Evolutionary conservation across 2,888 invertebrate genomes (phyloP).

Genomic region (Tuberolachnus salignus): DNA sequence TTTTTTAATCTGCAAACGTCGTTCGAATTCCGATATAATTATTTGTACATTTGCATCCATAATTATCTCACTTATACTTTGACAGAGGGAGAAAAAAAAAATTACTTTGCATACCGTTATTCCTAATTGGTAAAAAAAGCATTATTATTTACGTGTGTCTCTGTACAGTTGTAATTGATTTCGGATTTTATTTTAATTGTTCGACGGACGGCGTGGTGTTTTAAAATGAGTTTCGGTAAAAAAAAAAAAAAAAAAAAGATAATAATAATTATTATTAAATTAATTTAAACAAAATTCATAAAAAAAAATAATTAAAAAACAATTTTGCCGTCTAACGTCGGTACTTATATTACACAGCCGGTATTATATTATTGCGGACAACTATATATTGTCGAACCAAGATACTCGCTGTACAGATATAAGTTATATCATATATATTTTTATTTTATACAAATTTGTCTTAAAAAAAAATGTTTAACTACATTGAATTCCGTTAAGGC

Average conservation of each 20-base stretch:
- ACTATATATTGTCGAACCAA: background rate
- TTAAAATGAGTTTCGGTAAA: background rate
- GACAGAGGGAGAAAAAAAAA: background rate
- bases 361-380: background rate
- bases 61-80: slow-evolving; percentile 1
- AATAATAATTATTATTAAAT: too few relatives aligned
- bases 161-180: slow-evolving; percentile 25
- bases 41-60: slow-evolving; percentile 24
- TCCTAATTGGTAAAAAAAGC: slow-evolving; percentile 17
- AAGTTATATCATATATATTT: background rate
- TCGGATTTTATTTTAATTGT: slow-evolving; percentile 48
- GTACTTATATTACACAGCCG: background rate
- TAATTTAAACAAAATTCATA: background rate
- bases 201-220: background rate
- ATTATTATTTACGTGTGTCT: slow-evolving; percentile 28
- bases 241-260: slow-evolving; percentile 9
- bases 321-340: background rate
- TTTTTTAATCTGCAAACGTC: background rate
- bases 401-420: background rate
- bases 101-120: slow-evolving; percentile 5
- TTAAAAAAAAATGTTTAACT: background rate
- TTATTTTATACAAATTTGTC: background rate
- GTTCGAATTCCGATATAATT: background rate
- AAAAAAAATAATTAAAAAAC: slow-evolving; percentile 37
- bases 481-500: background rate